Evolutionary conservation across 2,797 vertebrate species (phyloP).

Genomic region (Schizopygopsis pylzovi): DNA sequence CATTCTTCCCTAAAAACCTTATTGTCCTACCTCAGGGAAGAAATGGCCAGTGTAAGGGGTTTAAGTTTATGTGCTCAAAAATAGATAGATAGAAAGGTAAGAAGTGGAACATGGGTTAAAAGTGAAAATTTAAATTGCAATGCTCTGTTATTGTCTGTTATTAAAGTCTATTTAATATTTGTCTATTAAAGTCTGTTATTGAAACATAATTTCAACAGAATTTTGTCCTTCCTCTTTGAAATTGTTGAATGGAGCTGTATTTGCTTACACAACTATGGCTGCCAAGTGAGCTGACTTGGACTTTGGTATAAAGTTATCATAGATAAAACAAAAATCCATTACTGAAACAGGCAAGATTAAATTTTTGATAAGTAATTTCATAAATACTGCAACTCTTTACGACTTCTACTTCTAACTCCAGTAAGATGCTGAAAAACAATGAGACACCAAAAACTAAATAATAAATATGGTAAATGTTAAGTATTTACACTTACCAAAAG

Average conservation of each 20-base stretch:
- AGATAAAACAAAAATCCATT: constrained; percentile 5
- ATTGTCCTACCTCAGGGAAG: constrained; percentile 24
- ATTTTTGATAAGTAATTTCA: neutral
- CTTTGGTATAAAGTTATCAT: neutral
- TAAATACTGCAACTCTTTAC: neutral
- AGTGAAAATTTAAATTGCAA: neutral
- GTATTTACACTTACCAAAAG: neutral
- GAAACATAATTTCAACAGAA: neutral
- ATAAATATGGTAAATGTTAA: neutral
- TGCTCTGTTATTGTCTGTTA: neutral
- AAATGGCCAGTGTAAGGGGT: neutral
- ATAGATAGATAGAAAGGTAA: neutral
- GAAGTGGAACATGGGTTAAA: neutral
- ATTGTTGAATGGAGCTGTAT: neutral
- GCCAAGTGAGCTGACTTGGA: constrained; percentile 2
- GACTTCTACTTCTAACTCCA: neutral
- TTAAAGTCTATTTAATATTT: too few species aligned
- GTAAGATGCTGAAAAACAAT: neutral
- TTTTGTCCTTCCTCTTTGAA: neutral
- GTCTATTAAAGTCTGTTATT: neutral
- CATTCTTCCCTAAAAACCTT: constrained; percentile 34
- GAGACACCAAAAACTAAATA: neutral
- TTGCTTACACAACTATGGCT: neutral
- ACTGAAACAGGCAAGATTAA: constrained; percentile 4
- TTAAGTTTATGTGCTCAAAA: neutral